Base-by-base conservation (phyloP, 2,797 vertebrate species). In the Clamator glandarius region DNA sequence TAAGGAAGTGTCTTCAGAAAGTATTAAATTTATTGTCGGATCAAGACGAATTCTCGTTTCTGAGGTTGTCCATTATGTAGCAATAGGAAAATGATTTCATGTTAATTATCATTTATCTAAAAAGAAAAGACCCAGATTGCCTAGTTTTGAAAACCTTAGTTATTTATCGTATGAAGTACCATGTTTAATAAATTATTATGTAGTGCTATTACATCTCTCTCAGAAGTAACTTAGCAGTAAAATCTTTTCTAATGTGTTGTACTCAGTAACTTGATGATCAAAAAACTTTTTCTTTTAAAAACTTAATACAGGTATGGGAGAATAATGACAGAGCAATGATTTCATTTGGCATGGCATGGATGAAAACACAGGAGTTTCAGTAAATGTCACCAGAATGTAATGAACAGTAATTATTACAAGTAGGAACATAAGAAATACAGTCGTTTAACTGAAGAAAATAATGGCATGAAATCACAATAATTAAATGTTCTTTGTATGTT, bases 261-360 rank as follows among this genome's bases (percentile, higher is more conserved):
- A 61, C 42, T 87, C 62, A 20, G 61, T 87, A 82, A 86, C 28
- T 72, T 64, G 84, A 80, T 88, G 82, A 94, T 95, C 79, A 92
- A 94, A 95, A 89, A 88, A 55, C 9, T 1, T 89, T 91, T 88
- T 86, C 13, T 85, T 86, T 78, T 78, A 51, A 46, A 86, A 95
- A 91, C 58, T 78, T 91, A 78, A 31, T 78, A 57, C 73, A 92
- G 82, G 63, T 88, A 86, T 72, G 9, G 33, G 44, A 73, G 39
- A 72, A 92, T 59, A 89, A 91, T 92, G 89, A 96, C 76, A 93
- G 87, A 95, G 55, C 73, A 87, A 39, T 89, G 69, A 84, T 94
- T 94, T 93, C 62, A 73, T 87, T 94, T 95, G 87, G 84, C 82
- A 86, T 87, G 33, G 69, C 89, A 82, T 94, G 84, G 93, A 11